Conservation (phyloP, 1,140 invertebrate genomes). For the Zaprionus nigranus region DNA sequence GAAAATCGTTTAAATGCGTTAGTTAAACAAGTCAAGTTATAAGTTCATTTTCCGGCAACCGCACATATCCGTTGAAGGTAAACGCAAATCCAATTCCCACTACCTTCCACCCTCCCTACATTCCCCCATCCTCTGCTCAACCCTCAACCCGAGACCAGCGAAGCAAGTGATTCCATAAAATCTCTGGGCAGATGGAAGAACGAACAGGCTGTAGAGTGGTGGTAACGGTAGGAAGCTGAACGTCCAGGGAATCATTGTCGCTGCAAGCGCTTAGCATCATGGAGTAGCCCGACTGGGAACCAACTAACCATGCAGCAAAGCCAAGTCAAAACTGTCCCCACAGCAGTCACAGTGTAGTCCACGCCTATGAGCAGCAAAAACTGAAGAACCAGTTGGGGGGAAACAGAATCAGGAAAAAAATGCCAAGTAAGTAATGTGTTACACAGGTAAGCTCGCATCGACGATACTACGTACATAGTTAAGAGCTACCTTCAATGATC, state of each 20-base stretch:
- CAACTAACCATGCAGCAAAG: constrained; percentile 58
- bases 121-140: neutral
- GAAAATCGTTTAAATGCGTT: constrained; percentile 81
- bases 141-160: constrained; percentile 53
- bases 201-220: neutral
- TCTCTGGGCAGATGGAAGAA: constrained; percentile 41
- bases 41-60: constrained; percentile 81
- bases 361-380: constrained; percentile 24
- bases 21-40: constrained; percentile 82
- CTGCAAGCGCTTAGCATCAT: constrained; percentile 52
- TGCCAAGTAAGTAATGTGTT: neutral
- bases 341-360: constrained; percentile 12
- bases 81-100: constrained; percentile 44
- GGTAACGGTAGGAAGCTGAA: neutral
- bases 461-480: neutral
- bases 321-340: constrained; percentile 48
- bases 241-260: constrained; percentile 63
- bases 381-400: constrained; percentile 9
- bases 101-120: neutral
- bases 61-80: constrained; percentile 74
- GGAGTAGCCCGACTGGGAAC: constrained; percentile 29
- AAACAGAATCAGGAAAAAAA: constrained; percentile 17
- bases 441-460: neutral
- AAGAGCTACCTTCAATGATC: neutral
- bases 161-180: constrained; percentile 80